Evolutionary conservation across 64 coral and sea anemone species (phyloP), one percentile per base, ranked within the genome.

Genomic region (Astreopora myriophthalma): DNA sequence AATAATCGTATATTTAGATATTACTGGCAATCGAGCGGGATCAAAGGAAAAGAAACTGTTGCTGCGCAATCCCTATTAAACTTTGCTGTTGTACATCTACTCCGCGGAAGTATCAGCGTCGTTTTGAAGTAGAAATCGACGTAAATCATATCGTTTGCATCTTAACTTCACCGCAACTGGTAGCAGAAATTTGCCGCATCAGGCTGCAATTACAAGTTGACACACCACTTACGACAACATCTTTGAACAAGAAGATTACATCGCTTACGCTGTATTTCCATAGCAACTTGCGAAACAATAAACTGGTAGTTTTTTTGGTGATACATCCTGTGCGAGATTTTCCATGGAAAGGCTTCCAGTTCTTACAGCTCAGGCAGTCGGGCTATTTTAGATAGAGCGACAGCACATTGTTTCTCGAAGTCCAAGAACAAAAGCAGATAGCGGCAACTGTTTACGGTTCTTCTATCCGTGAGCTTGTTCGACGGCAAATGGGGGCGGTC

Each of bases 111-210:
- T 3, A 55, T 16, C 17, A 55, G 0, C 12, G 17, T 55, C 51
- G 10, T 55, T 16, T 55, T 13, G 51, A 55, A 3, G 3, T 8
- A 8, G 3, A 14, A 16, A 16, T 3, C 12, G 16, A 19, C 51
- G 51, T 55, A 16, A 13, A 13, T 55, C 8, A 79, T 14, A 38
- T 64, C 10, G 65, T 83, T 83, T 83, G 49, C 55, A 83, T 65
- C 51, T 65, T 83, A 25, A 83, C 64, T 83, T 37, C 57, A 64
- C 79, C 52, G 34, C 79, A 83, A 60, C 57, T 83, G 79, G 79
- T 83, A 83, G 58, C 34, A 63, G 25, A 19, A 25, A 37, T 82
- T 83, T 83, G 29, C 38, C 28, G 16, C 46, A 80, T 80, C 49
- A n/a, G n/a, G n/a, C n/a, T 46, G 11, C 11, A 80, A 61, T 80